phyloP scores from a whole-genome alignment of 2,888 invertebrate species.

The Arenicola marina region DNA sequence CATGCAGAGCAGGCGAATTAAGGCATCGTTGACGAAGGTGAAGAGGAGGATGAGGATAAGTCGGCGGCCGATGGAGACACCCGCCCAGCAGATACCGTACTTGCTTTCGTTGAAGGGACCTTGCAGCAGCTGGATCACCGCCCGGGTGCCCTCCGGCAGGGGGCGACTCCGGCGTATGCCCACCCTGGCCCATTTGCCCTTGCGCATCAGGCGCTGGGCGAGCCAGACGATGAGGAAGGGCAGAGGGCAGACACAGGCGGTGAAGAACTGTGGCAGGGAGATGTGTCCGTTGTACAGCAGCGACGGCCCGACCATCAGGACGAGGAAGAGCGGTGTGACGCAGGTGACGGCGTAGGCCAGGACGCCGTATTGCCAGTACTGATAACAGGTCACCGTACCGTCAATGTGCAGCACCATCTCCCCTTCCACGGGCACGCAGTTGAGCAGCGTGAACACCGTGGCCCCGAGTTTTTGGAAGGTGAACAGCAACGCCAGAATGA shows the following conservation, averaged over 20 bases:
- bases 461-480: constrained; percentile 34
- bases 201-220: not conserved
- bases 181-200: not conserved
- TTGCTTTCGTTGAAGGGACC: constrained; percentile 30
- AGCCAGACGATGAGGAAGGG: constrained; percentile 28
- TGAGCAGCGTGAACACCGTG: constrained; percentile 33
- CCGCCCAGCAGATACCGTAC: constrained; percentile 34
- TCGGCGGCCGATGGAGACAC: constrained; percentile 34
- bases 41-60: constrained; percentile 30
- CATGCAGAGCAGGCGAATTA: constrained; percentile 34
- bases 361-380: constrained; percentile 27
- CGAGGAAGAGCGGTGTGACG: constrained; percentile 29
- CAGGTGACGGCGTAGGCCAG: constrained; percentile 28
- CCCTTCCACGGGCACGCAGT: constrained; percentile 32
- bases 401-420: constrained; percentile 33
- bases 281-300: constrained; percentile 20
- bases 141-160: constrained; percentile 4
- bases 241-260: constrained; percentile 30
- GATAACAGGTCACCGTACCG: constrained; percentile 30
- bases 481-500: constrained; percentile 31
- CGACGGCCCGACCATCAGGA: constrained; percentile 31
- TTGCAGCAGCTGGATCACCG: constrained; percentile 26
- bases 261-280: constrained; percentile 27
- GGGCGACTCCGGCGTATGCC: not conserved
- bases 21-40: constrained; percentile 35